Conservation (phyloP, 2,797 vertebrate genomes). For the Acrossocheilus wenchowensis region DNA sequence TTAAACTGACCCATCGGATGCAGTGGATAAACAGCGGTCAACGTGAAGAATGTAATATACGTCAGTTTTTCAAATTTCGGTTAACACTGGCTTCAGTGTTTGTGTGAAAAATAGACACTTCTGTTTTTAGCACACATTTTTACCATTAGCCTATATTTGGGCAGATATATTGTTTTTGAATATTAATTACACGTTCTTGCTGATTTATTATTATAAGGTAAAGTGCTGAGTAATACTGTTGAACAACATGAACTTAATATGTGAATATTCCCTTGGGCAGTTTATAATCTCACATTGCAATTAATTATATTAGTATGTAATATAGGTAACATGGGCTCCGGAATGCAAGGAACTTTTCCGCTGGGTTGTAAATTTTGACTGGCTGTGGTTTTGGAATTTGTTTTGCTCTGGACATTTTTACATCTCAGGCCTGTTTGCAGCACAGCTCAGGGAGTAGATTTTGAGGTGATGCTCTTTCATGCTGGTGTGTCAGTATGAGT, state of each 20-base stretch:
- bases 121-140: not conserved
- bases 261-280: not conserved
- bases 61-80: not conserved
- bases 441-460: not conserved
- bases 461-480: not conserved
- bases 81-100: not conserved
- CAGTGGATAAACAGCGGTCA: not conserved
- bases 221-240: not conserved
- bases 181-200: not conserved
- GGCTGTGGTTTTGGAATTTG: constrained; percentile 12
- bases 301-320: not conserved
- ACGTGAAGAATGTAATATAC: not conserved
- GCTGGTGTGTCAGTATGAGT: not conserved
- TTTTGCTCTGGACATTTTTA: constrained; percentile 27
- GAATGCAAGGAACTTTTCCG: constrained; percentile 9
- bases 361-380: not conserved
- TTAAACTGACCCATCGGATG: not conserved
- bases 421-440: constrained; percentile 13
- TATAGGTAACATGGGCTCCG: not conserved
- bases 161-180: not conserved
- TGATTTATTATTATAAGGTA: constrained; percentile 4
- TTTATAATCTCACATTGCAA: not conserved
- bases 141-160: not conserved
- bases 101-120: not conserved
- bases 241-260: not conserved